These are phyloP conservation scores for Ophiodon elongatus DNA, from an alignment of 2,113 vertebrate species.

Conservation along the genomic window DNA sequence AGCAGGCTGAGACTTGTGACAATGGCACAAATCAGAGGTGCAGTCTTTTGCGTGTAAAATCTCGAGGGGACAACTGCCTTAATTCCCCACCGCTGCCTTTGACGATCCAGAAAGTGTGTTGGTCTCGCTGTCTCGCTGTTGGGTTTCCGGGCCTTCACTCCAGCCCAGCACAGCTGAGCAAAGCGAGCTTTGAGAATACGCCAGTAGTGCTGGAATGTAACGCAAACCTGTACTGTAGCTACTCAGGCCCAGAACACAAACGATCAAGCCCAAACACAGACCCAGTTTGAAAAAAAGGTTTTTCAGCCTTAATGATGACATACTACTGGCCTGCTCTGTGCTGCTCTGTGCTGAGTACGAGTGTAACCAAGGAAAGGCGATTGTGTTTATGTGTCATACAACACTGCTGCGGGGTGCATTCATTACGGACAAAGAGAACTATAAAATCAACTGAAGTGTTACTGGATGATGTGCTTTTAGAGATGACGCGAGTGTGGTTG, in stretches of 20 bases:
- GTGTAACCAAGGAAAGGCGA: constrained; percentile 18
- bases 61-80: constrained; percentile 79
- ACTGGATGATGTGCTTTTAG: constrained; percentile 35
- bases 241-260: constrained; percentile 56
- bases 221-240: constrained; percentile 67
- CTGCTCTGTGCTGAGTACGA: constrained; percentile 40
- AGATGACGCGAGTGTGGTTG: constrained; percentile 37
- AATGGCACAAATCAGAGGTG: constrained; percentile 39
- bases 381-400: constrained; percentile 16
- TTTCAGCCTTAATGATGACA: constrained; percentile 66
- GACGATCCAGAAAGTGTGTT: constrained; percentile 60
- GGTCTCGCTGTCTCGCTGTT: constrained; percentile 52
- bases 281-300: constrained; percentile 26
- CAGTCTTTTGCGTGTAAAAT: constrained; percentile 30
- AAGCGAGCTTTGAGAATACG: constrained; percentile 27
- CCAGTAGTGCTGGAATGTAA: constrained; percentile 49
- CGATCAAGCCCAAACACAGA: constrained; percentile 21
- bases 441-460: constrained; percentile 14
- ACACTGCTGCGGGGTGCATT: constrained; percentile 24
- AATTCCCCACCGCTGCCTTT: constrained; percentile 85
- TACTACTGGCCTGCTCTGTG: constrained; percentile 36
- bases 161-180: constrained; percentile 41
- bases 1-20: constrained; percentile 40
- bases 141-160: constrained; percentile 40
- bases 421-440: constrained; percentile 43